Evolutionary conservation across 2,797 vertebrate species (phyloP).

Genomic region (Margarornis squamiger): DNA sequence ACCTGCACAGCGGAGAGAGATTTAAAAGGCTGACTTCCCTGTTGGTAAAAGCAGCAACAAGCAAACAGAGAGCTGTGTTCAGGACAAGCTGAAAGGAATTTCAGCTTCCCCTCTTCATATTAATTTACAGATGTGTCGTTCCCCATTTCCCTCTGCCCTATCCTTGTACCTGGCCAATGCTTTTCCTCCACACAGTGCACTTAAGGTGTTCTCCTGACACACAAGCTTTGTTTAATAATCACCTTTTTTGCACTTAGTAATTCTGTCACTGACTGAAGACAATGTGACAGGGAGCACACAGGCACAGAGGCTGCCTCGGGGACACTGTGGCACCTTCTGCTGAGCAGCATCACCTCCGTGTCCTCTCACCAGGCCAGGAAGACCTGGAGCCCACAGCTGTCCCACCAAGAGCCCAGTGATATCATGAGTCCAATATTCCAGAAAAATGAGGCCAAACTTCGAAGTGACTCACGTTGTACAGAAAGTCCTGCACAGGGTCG

Average conservation of each 20-base stretch:
- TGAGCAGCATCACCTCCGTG: not conserved
- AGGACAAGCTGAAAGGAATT: not conserved
- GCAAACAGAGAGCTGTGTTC: not conserved
- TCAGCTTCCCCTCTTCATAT: not conserved
- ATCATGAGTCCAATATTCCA: not conserved
- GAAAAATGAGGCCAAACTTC: not conserved
- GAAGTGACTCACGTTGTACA: conserved; percentile 2
- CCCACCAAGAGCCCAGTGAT: not conserved
- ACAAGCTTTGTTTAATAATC: not conserved
- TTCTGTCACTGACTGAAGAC: not conserved
- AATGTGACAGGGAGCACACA: not conserved
- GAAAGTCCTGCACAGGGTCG: not conserved
- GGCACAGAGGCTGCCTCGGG: not conserved
- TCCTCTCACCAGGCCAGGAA: not conserved
- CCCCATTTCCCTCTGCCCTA: not conserved
- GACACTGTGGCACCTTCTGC: not conserved
- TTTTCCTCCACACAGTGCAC: not conserved
- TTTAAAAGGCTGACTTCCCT: conserved; percentile 35
- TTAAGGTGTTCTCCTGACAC: not conserved
- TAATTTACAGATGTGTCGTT: not conserved
- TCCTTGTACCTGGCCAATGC: not conserved
- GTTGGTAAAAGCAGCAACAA: conserved; percentile 40
- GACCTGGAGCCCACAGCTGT: not conserved
- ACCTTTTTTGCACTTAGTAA: not conserved
- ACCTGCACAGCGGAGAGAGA: conserved; percentile 41